Evolutionary conservation across 37 sponge, comb jelly and placozoan species (phyloP), one percentile per base, ranked within the genome.

Genomic region (Agelas oroides): DNA sequence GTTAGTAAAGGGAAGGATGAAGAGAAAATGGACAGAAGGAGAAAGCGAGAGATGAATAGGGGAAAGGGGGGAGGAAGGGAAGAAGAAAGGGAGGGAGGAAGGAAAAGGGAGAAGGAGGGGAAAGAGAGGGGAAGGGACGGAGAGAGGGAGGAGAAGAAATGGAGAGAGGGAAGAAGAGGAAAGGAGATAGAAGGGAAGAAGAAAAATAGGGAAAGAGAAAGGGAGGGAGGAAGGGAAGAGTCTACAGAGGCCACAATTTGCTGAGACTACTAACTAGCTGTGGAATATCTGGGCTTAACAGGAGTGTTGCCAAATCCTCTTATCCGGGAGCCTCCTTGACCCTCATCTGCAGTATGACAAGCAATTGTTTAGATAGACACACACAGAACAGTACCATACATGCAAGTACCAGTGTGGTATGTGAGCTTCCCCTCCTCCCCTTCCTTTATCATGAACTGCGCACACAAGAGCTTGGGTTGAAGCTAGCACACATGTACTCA

Each of bases 301-400:
- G 59, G 27, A 28, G 71, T 60, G 76, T 80, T 87, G 57, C 86
- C 86, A 86, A 86, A 86, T 37, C 86, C 86, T 27, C n/a, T 46
- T 20, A 84, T 84, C 40, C 84, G 40, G 23, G 75, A 75, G 3
- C 71, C 55, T 18, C 32, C 65, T 2, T 71, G 53, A 46, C 46
- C 46, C 8, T 41, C 41, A 30, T 41, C 37, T 71, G 72, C 20
- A 71, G 8, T 12, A 28, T 36, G 39, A 70, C 12, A n/a, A n/a
- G 35, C 31, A 11, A 13, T 18, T 19, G 58, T 15, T 19, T 56
- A 18, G 58, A 56, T 18, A 56, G 17, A 56, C 58, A 56, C 58
- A 56, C 58, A 56, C 58, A 56, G 58, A 56, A 56, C 58, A 19
- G 15, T 15, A 15, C 58, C 15, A 18, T 56, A 56, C n/a, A n/a